Evolutionary conservation across 2,797 vertebrate genomes (phyloP).

Genomic region (Ceryle rudis): DNA sequence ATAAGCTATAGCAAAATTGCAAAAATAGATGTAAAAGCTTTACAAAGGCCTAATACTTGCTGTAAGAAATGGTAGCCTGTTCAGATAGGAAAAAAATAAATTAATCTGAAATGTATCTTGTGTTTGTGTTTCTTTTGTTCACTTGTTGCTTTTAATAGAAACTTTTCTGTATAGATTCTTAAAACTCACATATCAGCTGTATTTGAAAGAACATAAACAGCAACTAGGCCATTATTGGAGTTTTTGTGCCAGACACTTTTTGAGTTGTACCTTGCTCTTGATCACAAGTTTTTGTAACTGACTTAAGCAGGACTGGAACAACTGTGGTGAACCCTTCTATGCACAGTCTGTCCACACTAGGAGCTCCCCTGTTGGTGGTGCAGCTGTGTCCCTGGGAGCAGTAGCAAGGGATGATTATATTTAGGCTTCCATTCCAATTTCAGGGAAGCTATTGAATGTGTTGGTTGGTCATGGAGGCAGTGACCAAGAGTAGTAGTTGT

Average conservation of each 20-base stretch:
- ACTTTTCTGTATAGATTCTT: background rate
- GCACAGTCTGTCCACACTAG: fast-evolving
- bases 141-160: background rate
- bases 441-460: too few species aligned
- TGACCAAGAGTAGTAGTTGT: too few species aligned
- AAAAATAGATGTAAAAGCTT: background rate
- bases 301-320: background rate
- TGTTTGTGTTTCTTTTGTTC: background rate
- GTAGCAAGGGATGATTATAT: background rate
- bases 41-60: background rate
- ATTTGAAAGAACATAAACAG: background rate
- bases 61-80: background rate
- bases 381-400: background rate
- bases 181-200: fast-evolving
- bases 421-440: background rate
- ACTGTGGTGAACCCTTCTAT: background rate
- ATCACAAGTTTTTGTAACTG: background rate
- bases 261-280: background rate
- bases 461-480: too few species aligned
- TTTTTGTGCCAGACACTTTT: background rate
- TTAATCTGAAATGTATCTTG: background rate
- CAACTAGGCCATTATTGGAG: background rate
- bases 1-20: background rate
- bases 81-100: background rate
- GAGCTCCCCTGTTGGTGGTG: fast-evolving